Base-by-base conservation (phyloP, 1,140 invertebrate species). In the Orius insidiosus region DNA sequence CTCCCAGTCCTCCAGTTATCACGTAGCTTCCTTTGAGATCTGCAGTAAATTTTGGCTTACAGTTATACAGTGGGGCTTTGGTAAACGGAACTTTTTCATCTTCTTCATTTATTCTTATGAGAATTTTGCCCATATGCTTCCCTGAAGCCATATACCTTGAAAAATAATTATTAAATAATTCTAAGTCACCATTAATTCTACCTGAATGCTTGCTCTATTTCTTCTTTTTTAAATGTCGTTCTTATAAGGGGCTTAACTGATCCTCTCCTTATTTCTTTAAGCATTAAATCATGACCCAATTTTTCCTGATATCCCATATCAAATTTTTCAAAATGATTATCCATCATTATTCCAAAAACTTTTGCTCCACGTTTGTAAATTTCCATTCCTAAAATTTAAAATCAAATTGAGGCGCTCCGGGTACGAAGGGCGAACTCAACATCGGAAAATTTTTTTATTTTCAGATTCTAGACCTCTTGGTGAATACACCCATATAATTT, bases 91-190 rank as follows among this genome's bases (percentile, higher is more conserved):
- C 43, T 37, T 56, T 53, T 56, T 72, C 68, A 3, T 18, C 10
- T 54, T 73, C 69, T 7, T 69, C 62, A 19, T 69, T 61, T 35
- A 85, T 72, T 61, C 83, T 72, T 8, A 87, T 62, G 5, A 87
- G 33, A 35, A 85, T 80, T 70, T 90, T 90, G 49, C 86, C 86
- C 47, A 87, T 82, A 60, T 90, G 86, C 65, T 86, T 86, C 10
- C 85, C 86, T 48, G 76, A 71, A 4, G 82, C 77, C 75, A 90
- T 84, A 56, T 76, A 75, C 42, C 76, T 61, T 24, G 10, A 54
- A 42, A n/a, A n/a, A n/a, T n/a, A n/a, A n/a, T n/a, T n/a, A n/a
- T n/a, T n/a, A n/a, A 35, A 40, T n/a, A n/a, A n/a, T n/a, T n/a
- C n/a, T 11, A 8, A 38, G 11, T n/a, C 6, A 7, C 6, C 5